Conservation (phyloP, 2,113 vertebrate species). For the Emydocephalus ijimae region DNA sequence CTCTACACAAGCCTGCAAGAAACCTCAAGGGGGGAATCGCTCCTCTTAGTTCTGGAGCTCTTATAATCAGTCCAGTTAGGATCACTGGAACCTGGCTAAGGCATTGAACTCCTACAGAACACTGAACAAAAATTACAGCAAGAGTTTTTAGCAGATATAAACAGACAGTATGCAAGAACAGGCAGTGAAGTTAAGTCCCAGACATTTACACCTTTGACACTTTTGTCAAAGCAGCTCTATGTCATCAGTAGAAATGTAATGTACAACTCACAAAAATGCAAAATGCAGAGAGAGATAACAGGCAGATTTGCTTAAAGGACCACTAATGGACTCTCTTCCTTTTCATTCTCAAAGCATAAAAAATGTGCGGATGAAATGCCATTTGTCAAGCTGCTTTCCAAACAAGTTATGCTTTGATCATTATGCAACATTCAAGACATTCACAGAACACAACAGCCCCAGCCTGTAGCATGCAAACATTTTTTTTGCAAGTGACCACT, state of each 20-base stretch:
- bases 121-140: constrained; percentile 35
- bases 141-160: constrained; percentile 12
- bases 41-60: not conserved
- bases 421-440: constrained; percentile 52
- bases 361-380: constrained; percentile 49
- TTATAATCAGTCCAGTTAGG: not conserved
- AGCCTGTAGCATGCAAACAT: not conserved
- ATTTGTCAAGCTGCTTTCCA: constrained; percentile 41
- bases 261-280: not conserved
- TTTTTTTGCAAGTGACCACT: not conserved
- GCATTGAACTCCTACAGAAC: constrained; percentile 54
- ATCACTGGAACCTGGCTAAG: constrained; percentile 38
- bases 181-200: constrained; percentile 14
- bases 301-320: constrained; percentile 39
- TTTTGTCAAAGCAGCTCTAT: constrained; percentile 40
- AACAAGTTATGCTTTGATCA: constrained; percentile 31
- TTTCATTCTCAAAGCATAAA: not conserved
- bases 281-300: not conserved
- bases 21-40: not conserved
- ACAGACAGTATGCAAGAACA: constrained; percentile 36
- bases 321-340: constrained; percentile 47
- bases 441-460: constrained; percentile 23
- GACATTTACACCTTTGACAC: constrained; percentile 39
- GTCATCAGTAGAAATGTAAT: constrained; percentile 38
- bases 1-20: not conserved